These are phyloP conservation scores for Drosophila melanogaster DNA, from an alignment of 1,140 invertebrate genomes.

Conservation along the genomic window DNA sequence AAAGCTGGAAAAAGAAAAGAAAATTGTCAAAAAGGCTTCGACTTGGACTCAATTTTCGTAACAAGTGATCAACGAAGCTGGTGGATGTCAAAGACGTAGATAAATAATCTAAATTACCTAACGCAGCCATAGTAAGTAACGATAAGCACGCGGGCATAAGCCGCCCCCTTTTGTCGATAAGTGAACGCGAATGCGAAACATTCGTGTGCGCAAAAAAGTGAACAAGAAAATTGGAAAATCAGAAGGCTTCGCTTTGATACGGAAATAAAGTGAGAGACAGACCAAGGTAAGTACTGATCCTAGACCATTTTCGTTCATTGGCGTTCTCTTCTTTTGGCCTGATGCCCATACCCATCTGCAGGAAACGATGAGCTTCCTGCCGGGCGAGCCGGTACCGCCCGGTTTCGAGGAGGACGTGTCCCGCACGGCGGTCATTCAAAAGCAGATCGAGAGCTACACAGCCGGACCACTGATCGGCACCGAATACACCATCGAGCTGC, in stretches of 20 bases:
- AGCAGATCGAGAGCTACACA: constrained; percentile 85
- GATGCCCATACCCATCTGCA: background rate
- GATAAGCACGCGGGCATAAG: background rate
- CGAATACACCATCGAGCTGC: constrained; percentile 90
- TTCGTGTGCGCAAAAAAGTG: background rate
- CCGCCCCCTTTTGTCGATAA: background rate
- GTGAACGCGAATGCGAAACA: background rate
- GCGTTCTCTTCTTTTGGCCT: background rate
- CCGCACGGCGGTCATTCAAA: constrained; percentile 86
- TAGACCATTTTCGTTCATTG: background rate
- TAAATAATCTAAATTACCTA: background rate
- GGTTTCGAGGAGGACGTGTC: constrained; percentile 89
- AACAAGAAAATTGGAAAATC: background rate
- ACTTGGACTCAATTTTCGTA: background rate
- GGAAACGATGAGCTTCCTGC: constrained; percentile 85
- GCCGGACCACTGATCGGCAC: constrained; percentile 86
- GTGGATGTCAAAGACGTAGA: background rate
- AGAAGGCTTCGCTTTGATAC: background rate
- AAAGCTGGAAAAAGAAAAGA: background rate
- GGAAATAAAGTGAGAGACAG: too few species aligned
- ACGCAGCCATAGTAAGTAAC: background rate
- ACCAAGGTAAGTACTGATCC: background rate
- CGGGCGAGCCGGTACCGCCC: constrained; percentile 89
- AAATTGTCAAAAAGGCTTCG: too few species aligned
- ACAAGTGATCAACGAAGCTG: background rate